Evolutionary conservation across 2,888 invertebrate genomes (phyloP), one percentile per base, ranked within the genome.

Genomic region (Cotesia congregata): DNA sequence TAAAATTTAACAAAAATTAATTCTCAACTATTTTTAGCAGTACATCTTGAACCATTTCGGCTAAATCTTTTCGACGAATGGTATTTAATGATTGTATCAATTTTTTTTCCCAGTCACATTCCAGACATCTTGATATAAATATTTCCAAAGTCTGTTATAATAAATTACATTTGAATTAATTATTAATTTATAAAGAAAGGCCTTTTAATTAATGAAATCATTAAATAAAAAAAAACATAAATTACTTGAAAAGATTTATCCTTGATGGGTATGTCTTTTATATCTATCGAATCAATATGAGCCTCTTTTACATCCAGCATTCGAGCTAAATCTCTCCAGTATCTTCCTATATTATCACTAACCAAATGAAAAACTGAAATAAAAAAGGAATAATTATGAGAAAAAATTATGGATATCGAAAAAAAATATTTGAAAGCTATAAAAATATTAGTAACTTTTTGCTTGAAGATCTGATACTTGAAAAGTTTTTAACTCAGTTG

Each of bases 281-380:
- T 77, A 74, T 87, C 83, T 67, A 87, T 83, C 20, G 79, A 79
- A 71, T 87, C 85, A 20, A 89, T 87, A 72, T 86, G 79, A 61
- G 68, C 77, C 79, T 89, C 89, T 40, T 76, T 82, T 38, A 88
- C 69, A 38, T 83, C 81, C 41, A 89, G 81, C 76, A 80, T 77
- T 82, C 89, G 83, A 2, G 84, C 84, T 1, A 88, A 83, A 62
- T 88, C 85, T 79, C 82, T 83, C 88, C 88, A 88, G 59, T 81
- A 81, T 65, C 80, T 82, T 65, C 88, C 88, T 40, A 88, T 74
- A 79, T 80, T 80, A 61, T 83, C 83, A 64, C 85, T 83, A 7
- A 88, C 9, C 71, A 78, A 75, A 0, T 77, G 77, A 30, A 86
- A 72, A 5, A 88, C 88, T 88, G 70, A 7, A 84, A 82, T 59